A percentile compares a stretch with the other conserved stretches of the same genome.
Evolutionary conservation across 2,888 invertebrate genomes (phyloP).

Genomic region (Cryptocephalus moraei): DNA sequence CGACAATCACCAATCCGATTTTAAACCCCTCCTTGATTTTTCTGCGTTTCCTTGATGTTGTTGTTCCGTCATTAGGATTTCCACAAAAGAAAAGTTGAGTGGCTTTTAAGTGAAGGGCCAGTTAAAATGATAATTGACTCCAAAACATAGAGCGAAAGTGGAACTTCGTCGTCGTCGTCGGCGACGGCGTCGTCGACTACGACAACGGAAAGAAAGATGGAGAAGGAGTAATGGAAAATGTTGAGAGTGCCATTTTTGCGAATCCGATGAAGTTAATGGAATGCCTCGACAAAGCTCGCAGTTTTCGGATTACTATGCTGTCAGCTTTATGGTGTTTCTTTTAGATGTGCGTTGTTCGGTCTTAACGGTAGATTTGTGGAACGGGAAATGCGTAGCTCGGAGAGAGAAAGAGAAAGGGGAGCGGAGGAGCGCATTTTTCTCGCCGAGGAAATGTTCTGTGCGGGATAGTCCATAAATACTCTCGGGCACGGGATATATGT

Average conservation of each 20-base stretch:
- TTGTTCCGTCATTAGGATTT: conserved; percentile 17
- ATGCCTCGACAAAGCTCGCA: conserved; percentile 21
- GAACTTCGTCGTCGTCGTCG: conserved; percentile 3
- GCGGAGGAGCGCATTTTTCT: too few relatives aligned
- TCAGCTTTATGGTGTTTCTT: conserved; percentile 9
- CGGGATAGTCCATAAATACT: too few relatives aligned
- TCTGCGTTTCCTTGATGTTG: not conserved
- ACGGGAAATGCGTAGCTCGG: not conserved
- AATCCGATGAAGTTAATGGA: conserved; percentile 28
- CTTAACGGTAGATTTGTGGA: conserved; percentile 1
- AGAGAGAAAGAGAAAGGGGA: too few relatives aligned
- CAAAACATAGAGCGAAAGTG: conserved; percentile 24
- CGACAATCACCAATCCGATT: too few relatives aligned
- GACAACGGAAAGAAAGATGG: not conserved
- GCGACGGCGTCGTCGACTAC: conserved; percentile 6
- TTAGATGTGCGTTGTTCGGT: conserved; percentile 8
- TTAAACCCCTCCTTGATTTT: too few relatives aligned
- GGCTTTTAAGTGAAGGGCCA: conserved; percentile 33
- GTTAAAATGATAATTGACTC: conserved; percentile 37
- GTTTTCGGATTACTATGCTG: conserved; percentile 13
- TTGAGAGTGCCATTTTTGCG: conserved; percentile 27
- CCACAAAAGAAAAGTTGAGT: conserved; percentile 32
- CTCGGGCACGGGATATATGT: too few relatives aligned
- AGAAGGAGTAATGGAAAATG: conserved; percentile 11
- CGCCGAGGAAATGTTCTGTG: too few relatives aligned